Percentiles rank a stretch among this genome's conserved stretches.
Evolutionary conservation across 2,888 invertebrate genomes (phyloP).

Genomic region (Flexamia atlantica): DNA sequence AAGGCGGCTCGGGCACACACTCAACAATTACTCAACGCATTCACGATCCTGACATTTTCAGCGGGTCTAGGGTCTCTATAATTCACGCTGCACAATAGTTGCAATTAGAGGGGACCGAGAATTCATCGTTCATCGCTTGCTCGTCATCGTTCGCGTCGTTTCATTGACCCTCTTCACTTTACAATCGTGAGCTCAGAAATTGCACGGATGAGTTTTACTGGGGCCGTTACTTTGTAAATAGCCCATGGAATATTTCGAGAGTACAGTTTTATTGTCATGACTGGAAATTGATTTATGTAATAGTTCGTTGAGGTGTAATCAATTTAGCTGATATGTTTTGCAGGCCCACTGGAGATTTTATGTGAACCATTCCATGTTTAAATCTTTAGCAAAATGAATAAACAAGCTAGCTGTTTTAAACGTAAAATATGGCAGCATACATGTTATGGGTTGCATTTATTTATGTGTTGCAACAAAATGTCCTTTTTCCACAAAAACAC

Average conservation of each 20-base stretch:
- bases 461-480: too few relatives aligned
- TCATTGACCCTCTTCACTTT: not conserved
- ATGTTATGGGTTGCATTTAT: too few relatives aligned
- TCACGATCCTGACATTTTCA: conserved; percentile 38
- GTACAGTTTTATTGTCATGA: too few relatives aligned
- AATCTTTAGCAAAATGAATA: too few relatives aligned
- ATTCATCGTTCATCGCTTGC: not conserved
- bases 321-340: too few relatives aligned
- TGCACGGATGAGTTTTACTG: not conserved
- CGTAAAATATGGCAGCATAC: too few relatives aligned
- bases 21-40: conserved; percentile 24
- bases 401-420: too few relatives aligned
- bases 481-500: too few relatives aligned
- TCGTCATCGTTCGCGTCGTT: conserved; percentile 16
- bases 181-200: not conserved
- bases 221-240: not conserved
- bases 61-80: not conserved
- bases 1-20: conserved; percentile 3
- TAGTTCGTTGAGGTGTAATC: too few relatives aligned
- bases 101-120: not conserved
- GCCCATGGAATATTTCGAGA: not conserved
- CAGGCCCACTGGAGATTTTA: too few relatives aligned
- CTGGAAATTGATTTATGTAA: too few relatives aligned
- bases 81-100: conserved; percentile 16
- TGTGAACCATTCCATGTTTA: too few relatives aligned